Evolutionary conservation across 2,113 vertebrate species (phyloP).

Genomic region (Elachura formosa): DNA sequence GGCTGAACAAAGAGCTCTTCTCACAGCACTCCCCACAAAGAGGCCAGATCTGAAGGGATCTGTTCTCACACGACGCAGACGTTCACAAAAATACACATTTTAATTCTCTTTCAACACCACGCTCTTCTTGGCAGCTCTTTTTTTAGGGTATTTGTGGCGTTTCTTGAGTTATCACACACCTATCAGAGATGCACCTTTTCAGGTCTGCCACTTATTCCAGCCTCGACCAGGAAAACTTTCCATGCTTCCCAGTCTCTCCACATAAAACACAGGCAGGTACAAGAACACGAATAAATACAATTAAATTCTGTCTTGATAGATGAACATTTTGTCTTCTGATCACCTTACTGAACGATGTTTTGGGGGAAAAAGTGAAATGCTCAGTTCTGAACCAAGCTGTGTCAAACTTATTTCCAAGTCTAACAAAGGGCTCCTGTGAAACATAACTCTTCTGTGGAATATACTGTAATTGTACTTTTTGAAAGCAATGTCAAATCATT

Average conservation of each 20-base stretch:
- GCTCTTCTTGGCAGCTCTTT: neutral
- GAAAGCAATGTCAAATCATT: conserved; percentile 47
- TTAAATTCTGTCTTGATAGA: neutral
- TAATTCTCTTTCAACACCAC: neutral
- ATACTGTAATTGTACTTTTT: conserved; percentile 17
- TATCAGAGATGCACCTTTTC: neutral
- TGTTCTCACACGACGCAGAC: rapidly evolving
- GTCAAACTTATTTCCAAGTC: neutral
- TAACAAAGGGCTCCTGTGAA: conserved; percentile 37
- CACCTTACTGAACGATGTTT: rapidly evolving
- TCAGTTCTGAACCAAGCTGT: neutral
- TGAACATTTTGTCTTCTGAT: neutral
- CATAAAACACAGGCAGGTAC: neutral
- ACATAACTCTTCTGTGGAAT: neutral
- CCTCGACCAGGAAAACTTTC: neutral
- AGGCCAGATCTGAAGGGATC: neutral
- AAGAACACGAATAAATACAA: neutral
- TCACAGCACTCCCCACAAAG: neutral
- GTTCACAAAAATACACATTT: neutral
- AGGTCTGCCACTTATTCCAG: neutral
- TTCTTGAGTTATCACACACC: neutral
- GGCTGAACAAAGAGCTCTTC: neutral
- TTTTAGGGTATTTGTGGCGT: neutral
- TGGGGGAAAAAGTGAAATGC: neutral
- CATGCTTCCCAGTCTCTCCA: neutral